Base-by-base conservation (phyloP, 1,140 invertebrate species). In the Aphelenchoides besseyi region DNA sequence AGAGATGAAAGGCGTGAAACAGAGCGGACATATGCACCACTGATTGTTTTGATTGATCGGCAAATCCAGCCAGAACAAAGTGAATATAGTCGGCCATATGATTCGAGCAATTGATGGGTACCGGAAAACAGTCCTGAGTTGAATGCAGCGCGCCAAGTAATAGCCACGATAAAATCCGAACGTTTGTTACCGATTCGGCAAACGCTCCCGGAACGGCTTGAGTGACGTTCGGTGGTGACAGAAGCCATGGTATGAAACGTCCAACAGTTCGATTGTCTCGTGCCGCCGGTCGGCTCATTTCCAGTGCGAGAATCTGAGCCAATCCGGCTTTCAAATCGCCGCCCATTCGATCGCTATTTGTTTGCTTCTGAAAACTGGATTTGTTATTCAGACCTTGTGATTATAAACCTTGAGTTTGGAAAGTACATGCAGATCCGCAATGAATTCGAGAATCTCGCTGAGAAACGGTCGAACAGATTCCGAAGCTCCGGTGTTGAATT, bases 71-170 rank as follows among this genome's bases (percentile, higher is more conserved):
- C 86, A 98, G 90, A 29, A 93, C 91, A 67, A 89, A 88, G 88
- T 98, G 93, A 70, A 98, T 90, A 84, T 97, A 93, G 87, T 98
- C 95, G 32, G 95, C 93, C 79, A 98, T 92, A 83, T 96, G 92
- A 80, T 92, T 93, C 30, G 92, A 94, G 37, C 92, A 92, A 86
- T 97, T 95, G 80, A 97, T 91, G 18, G 95, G 95, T 72, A 98
- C 90, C 9, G 95, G 94, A 79, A 92, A 91, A 76, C 90, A 93
- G 74, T 88, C 79, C 16, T 86, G 86, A n/a, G 90, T 90, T 82
- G 95, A 92, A 3, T 91, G 93, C 26, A 98, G 88, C 23, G 95
- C 92, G 12, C 96, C 96, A 72, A 98, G 87, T 75, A 98, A 86
- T 48, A 98, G 86, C 96, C 96, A 99, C 0, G 93, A 97, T 18